These are phyloP conservation scores for Colistium nudipinnis DNA, from an alignment of 2,113 vertebrate species.

Conservation along the genomic window DNA sequence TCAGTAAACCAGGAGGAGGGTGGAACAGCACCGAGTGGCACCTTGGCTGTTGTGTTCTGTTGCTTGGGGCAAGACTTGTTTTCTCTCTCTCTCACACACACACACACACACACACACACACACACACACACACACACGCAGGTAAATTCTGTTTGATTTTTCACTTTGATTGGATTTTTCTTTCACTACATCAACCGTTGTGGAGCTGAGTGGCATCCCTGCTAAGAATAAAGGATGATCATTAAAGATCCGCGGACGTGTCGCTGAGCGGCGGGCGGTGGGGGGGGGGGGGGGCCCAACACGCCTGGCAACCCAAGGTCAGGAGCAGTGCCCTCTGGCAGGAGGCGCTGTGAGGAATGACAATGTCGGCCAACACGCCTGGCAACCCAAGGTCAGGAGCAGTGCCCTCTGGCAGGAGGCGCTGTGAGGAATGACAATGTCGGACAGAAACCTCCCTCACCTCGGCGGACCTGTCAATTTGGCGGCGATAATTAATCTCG, in stretches of 20 bases:
- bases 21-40: conserved; percentile 41
- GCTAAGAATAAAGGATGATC: conserved; percentile 54
- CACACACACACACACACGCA: conserved; percentile 34
- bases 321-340: conserved; percentile 65
- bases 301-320: conserved; percentile 71
- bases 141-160: conserved; percentile 41
- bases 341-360: conserved; percentile 64
- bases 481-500: conserved; percentile 77
- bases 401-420: conserved; percentile 62
- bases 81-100: conserved; percentile 28
- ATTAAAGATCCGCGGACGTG: conserved; percentile 47
- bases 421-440: conserved; percentile 69
- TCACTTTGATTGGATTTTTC: no score
- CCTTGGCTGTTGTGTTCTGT: conserved; percentile 54
- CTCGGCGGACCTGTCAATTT: conserved; percentile 76
- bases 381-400: conserved; percentile 71
- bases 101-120: conserved; percentile 26
- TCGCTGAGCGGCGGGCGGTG: conserved; percentile 41
- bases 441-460: conserved; percentile 67
- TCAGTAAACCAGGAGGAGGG: conserved; percentile 50
- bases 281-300: conserved; percentile 51
- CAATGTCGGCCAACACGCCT: conserved; percentile 65
- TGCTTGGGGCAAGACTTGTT: conserved; percentile 55
- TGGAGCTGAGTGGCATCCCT: conserved; percentile 32
- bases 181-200: conserved; percentile 43